Conservation (phyloP, 2,113 vertebrate species). For the Pseudopodoces humilis region DNA sequence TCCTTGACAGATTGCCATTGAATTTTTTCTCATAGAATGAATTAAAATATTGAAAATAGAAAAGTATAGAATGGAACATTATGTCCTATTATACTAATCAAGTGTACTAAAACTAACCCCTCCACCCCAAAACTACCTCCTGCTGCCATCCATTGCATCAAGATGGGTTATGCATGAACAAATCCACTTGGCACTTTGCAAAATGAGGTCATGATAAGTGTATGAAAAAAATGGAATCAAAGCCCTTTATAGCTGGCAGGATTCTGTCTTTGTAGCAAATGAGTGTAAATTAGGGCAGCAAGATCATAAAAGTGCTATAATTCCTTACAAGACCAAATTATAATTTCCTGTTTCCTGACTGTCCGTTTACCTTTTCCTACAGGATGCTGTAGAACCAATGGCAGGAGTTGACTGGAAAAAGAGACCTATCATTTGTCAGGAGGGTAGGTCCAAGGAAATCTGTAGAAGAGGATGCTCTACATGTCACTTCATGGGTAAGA, state of each 20-base stretch:
- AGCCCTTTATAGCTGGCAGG: background rate
- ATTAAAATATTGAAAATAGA: conserved; percentile 54
- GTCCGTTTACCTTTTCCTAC: background rate
- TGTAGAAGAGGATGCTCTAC: background rate
- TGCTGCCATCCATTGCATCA: conserved; percentile 3
- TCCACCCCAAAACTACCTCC: background rate
- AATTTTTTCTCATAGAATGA: conserved; percentile 23
- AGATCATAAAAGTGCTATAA: conserved; percentile 6
- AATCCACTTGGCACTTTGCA: conserved; percentile 24
- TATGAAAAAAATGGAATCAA: conserved; percentile 42
- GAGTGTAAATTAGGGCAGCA: conserved; percentile 18
- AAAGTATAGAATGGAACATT: conserved; percentile 25
- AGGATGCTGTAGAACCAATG: background rate
- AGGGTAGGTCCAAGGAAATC: background rate
- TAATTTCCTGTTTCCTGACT: background rate
- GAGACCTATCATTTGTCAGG: background rate
- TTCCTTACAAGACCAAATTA: background rate
- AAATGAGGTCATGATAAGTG: conserved; percentile 46
- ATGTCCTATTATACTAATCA: conserved; percentile 47
- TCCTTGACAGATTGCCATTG: conserved; percentile 24
- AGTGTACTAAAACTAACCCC: conserved; percentile 35
- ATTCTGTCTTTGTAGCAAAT: background rate
- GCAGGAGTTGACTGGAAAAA: background rate
- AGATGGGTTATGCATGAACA: conserved; percentile 30
- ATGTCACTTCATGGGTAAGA: background rate